phyloP scores from a whole-genome alignment of 2,888 invertebrate species.

The Sisyra nigra region DNA sequence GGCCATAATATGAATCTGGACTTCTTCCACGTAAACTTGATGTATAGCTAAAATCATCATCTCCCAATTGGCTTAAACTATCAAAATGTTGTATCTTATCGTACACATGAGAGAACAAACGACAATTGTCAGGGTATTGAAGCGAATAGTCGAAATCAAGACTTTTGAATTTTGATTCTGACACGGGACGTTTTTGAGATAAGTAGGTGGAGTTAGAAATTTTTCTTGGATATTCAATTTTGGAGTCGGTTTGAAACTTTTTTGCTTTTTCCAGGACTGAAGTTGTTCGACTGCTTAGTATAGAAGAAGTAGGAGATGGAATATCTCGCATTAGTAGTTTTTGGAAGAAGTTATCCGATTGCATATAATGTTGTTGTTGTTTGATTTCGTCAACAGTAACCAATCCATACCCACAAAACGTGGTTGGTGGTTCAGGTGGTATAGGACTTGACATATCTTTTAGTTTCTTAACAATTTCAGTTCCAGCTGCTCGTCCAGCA shows the following conservation, averaged over 20 bases:
- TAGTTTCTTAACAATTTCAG: constrained; percentile 17
- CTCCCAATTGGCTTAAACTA: constrained; percentile 21
- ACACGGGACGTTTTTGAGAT: constrained; percentile 50
- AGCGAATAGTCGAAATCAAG: constrained; percentile 30
- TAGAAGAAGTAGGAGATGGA: constrained; percentile 24
- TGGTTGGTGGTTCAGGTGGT: constrained; percentile 11
- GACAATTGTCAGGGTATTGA: constrained; percentile 12
- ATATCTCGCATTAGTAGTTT: constrained; percentile 45
- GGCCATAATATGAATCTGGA: constrained; percentile 28
- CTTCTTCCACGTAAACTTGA: constrained; percentile 21
- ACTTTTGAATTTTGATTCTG: constrained; percentile 52
- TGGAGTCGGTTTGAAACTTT: constrained; percentile 40
- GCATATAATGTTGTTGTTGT: constrained; percentile 38
- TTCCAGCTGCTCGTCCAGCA: constrained; percentile 19
- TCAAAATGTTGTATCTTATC: constrained; percentile 24
- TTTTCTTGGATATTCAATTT: constrained; percentile 37
- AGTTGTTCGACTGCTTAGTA: constrained; percentile 29
- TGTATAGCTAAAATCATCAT: constrained; percentile 20
- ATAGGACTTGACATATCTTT: constrained; percentile 13
- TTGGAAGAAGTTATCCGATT: constrained; percentile 52
- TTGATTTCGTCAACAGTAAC: constrained; percentile 32
- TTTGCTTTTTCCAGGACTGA: constrained; percentile 52
- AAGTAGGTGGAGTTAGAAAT: constrained; percentile 45
- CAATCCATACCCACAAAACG: constrained; percentile 6
- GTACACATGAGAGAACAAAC: constrained; percentile 14